Conservation (phyloP, 1,140 invertebrate species). For the Helicorthomorpha holstii region DNA sequence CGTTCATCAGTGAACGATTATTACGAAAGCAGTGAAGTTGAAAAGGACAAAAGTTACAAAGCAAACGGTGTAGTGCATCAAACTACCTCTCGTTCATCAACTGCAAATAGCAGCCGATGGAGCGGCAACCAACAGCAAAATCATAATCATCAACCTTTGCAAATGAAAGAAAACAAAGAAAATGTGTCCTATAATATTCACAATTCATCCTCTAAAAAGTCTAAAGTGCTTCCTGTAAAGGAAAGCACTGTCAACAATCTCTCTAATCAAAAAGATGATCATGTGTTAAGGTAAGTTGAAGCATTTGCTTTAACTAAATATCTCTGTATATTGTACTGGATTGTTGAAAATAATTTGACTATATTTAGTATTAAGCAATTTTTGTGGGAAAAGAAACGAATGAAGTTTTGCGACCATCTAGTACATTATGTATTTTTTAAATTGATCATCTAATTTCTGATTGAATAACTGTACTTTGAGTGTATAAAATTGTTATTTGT, state of each 20-base stretch:
- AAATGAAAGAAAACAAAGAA: slow-evolving; percentile 32
- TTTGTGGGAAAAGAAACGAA: no score
- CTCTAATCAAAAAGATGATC: slow-evolving; percentile 35
- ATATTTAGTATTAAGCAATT: no score
- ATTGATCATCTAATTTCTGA: no score
- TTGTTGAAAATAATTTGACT: no score
- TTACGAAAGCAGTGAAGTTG: slow-evolving; percentile 31
- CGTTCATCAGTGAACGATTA: slow-evolving; percentile 32
- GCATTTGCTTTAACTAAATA: no score
- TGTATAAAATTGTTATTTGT: not conserved
- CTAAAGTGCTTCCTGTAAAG: slow-evolving; percentile 25
- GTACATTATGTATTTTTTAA: no score
- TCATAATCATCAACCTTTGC: not conserved
- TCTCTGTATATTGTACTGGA: no score
- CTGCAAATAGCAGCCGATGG: slow-evolving; percentile 8
- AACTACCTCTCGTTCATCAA: not conserved
- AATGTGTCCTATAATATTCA: slow-evolving; percentile 13
- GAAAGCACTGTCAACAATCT: slow-evolving; percentile 15
- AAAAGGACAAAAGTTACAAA: slow-evolving; percentile 34
- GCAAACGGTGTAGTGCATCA: slow-evolving; percentile 9
- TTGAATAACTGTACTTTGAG: no score
- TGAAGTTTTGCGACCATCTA: no score
- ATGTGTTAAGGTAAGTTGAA: slow-evolving; percentile 32
- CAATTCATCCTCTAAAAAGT: slow-evolving; percentile 22
- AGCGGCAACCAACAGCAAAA: not conserved